A percentile compares a stretch with the other conserved stretches of the same genome.
Conservation (phyloP, 2,888 invertebrate genomes). For the Hedya salicella region DNA sequence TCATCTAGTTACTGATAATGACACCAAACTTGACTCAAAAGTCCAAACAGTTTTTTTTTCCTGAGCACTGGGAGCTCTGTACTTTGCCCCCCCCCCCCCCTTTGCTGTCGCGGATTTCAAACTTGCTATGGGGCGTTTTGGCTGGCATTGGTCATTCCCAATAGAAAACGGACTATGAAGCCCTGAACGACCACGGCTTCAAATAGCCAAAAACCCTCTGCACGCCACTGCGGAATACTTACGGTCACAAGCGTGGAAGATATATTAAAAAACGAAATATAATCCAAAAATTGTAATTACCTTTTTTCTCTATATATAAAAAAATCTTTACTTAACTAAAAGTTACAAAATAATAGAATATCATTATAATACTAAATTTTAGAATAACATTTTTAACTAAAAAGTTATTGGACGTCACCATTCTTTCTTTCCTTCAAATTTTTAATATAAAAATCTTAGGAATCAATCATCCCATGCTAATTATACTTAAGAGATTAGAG, state of each 20-base stretch:
- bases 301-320: conserved; percentile 76
- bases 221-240: no score
- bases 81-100: no score
- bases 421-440: conserved; percentile 76
- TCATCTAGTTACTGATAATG: no score
- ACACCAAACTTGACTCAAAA: no score
- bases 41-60: no score
- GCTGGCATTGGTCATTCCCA: no score
- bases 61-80: no score
- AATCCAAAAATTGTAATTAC: conserved; percentile 68
- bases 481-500: conserved; percentile 57
- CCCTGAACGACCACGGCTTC: no score
- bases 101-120: no score
- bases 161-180: no score
- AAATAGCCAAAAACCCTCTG: no score
- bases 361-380: conserved; percentile 79
- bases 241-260: not conserved
- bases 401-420: conserved; percentile 76
- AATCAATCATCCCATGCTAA: conserved; percentile 58
- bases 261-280: conserved; percentile 24
- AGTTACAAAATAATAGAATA: conserved; percentile 77
- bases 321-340: conserved; percentile 77
- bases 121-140: no score
- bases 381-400: conserved; percentile 62
- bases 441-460: conserved; percentile 84